These are phyloP conservation scores for Paragorgia papillata DNA, from an alignment of 92 coral and sea anemone genomes.

Conservation along the genomic window DNA sequence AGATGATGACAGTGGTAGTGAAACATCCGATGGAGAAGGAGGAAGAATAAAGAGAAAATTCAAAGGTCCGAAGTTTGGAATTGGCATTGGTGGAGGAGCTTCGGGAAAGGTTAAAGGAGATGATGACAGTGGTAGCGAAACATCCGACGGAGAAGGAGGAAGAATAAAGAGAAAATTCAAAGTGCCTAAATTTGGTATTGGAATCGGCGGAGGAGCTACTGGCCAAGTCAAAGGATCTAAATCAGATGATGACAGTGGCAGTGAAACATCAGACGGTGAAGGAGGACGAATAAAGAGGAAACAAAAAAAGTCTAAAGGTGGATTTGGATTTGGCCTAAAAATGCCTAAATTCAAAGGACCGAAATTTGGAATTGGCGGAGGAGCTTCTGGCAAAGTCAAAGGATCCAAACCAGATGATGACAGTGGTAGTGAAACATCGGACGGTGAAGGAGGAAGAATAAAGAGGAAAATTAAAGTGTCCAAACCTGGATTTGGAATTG, in stretches of 20 bases:
- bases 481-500: conserved; percentile 12
- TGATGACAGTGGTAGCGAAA: conserved; percentile 30
- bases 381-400: conserved; percentile 10
- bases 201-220: not conserved
- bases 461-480: conserved; percentile 26
- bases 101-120: conserved; percentile 2
- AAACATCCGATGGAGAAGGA: not conserved
- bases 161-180: conserved; percentile 26
- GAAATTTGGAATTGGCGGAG: conserved; percentile 7
- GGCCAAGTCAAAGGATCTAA: not conserved
- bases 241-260: conserved; percentile 24
- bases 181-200: conserved; percentile 21
- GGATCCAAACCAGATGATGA: conserved; percentile 33
- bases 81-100: not conserved
- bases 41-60: conserved; percentile 3
- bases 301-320: too few relatives aligned
- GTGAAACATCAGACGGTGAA: conserved; percentile 37
- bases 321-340: too few relatives aligned
- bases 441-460: conserved; percentile 25
- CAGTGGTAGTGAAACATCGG: conserved; percentile 19
- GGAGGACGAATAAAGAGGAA: conserved; percentile 44
- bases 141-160: conserved; percentile 26
- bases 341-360: conserved; percentile 14
- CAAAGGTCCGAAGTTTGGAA: not conserved
- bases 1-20: conserved; percentile 3